Evolutionary conservation across 1,140 invertebrate species (phyloP).

Genomic region (Bombus polaris): DNA sequence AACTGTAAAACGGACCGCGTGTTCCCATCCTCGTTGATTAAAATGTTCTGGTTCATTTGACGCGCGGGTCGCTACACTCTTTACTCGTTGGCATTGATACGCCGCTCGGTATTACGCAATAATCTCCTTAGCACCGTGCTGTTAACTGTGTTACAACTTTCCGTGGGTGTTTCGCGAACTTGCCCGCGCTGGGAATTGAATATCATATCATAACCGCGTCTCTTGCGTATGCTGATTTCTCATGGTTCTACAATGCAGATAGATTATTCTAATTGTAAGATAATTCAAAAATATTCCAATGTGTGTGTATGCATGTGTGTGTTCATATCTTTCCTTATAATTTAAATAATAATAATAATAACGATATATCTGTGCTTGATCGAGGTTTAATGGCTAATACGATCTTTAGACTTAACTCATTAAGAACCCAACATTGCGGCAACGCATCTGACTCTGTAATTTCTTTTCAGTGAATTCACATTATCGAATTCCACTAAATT

Average conservation of each 20-base stretch:
- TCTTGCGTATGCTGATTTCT: neutral
- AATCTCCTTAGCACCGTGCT: neutral
- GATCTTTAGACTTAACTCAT: too few relatives aligned
- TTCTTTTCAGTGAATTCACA: too few relatives aligned
- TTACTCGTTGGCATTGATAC: neutral
- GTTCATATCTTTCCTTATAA: too few relatives aligned
- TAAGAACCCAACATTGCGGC: too few relatives aligned
- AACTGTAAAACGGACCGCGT: neutral
- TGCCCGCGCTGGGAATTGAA: neutral
- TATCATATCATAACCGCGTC: neutral
- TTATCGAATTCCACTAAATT: too few relatives aligned
- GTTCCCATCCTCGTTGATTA: conserved; percentile 3
- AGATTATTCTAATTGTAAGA: neutral
- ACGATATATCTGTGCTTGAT: too few relatives aligned
- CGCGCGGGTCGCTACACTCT: conserved; percentile 9
- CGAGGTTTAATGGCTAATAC: too few relatives aligned
- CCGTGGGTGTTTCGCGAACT: conserved; percentile 14
- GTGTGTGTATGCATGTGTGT: too few relatives aligned
- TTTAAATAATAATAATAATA: too few relatives aligned
- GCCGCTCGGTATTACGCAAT: conserved; percentile 10
- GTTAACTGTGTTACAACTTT: neutral
- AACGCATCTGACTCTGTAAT: too few relatives aligned
- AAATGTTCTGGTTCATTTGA: conserved; percentile 33
- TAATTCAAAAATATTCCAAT: too few relatives aligned
- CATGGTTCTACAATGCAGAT: too few relatives aligned